These are phyloP conservation scores for Atherinosoma microstoma DNA, from an alignment of 2,797 vertebrate genomes.

Conservation along the genomic window DNA sequence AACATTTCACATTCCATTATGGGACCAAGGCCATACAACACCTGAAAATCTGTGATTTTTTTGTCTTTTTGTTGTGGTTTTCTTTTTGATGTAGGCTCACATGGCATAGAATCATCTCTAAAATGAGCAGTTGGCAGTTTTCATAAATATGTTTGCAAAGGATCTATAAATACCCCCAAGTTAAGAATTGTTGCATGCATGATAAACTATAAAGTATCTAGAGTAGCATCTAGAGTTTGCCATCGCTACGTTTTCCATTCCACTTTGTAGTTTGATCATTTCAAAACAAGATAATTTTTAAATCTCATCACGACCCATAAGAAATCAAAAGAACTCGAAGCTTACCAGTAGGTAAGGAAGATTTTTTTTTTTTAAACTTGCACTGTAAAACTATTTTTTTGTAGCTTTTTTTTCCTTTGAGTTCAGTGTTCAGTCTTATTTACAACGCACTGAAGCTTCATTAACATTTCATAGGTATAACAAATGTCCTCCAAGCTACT, in stretches of 20 bases:
- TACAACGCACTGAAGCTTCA: conserved; percentile 30
- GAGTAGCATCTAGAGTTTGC: conserved; percentile 50
- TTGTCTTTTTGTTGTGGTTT: conserved; percentile 16
- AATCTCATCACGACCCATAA: conserved; percentile 29
- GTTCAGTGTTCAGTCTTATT: conserved; percentile 36
- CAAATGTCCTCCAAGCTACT: conserved; percentile 27
- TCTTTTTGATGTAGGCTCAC: conserved; percentile 63
- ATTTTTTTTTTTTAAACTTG: conserved; percentile 3
- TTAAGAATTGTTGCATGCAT: conserved; percentile 73
- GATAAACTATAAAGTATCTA: conserved; percentile 55
- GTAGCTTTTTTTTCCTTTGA: not conserved
- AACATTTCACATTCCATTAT: conserved; percentile 84
- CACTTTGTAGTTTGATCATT: conserved; percentile 28
- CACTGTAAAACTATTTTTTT: conserved; percentile 4
- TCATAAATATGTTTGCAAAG: conserved; percentile 54
- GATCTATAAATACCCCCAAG: conserved; percentile 40
- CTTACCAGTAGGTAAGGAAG: conserved; percentile 25
- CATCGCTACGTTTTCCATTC: conserved; percentile 29
- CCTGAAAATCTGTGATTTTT: conserved; percentile 63
- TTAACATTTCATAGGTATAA: conserved; percentile 8
- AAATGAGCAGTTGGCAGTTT: conserved; percentile 66
- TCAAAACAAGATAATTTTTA: conserved; percentile 10
- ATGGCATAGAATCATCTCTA: conserved; percentile 64
- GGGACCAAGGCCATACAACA: conserved; percentile 81
- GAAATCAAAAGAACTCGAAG: conserved; percentile 3